phyloP scores from a whole-genome alignment of 2,888 invertebrate genomes.

The Callyntrura guangdongensis region DNA sequence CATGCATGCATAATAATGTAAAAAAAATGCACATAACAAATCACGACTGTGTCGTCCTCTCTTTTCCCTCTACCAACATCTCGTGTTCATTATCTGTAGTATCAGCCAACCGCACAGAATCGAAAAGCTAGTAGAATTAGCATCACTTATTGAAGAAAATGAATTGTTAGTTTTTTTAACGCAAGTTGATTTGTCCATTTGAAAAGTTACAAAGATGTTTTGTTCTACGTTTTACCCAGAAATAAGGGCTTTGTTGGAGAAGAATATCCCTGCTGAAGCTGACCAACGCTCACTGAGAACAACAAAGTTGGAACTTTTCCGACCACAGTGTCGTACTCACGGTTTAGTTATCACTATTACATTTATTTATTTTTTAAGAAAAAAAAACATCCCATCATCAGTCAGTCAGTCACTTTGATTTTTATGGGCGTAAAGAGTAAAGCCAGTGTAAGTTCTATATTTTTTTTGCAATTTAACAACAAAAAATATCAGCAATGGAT shows the following conservation, averaged over 20 bases:
- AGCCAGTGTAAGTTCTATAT: constrained; percentile 50
- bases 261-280: background rate
- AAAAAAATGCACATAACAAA: constrained; percentile 63
- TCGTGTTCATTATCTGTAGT: constrained; percentile 47
- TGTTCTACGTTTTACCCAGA: background rate
- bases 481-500: constrained; percentile 57
- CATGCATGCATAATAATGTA: constrained; percentile 52
- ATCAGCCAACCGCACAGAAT: background rate
- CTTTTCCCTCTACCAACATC: background rate
- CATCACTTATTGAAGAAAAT: constrained; percentile 20
- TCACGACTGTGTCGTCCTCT: constrained; percentile 56
- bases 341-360: constrained; percentile 11
- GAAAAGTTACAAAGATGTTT: background rate
- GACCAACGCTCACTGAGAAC: background rate
- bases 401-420: constrained; percentile 28
- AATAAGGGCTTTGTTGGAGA: background rate
- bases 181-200: background rate
- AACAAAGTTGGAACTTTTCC: background rate
- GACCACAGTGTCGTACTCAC: background rate
- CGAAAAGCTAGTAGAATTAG: background rate
- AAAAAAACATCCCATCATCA: constrained; percentile 19
- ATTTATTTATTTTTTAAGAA: background rate
- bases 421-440: constrained; percentile 42
- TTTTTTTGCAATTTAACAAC: constrained; percentile 50
- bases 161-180: constrained; percentile 5